Evolutionary conservation across 1,140 invertebrate species (phyloP), one percentile per base, ranked within the genome.

Genomic region (Diabrotica virgifera): DNA sequence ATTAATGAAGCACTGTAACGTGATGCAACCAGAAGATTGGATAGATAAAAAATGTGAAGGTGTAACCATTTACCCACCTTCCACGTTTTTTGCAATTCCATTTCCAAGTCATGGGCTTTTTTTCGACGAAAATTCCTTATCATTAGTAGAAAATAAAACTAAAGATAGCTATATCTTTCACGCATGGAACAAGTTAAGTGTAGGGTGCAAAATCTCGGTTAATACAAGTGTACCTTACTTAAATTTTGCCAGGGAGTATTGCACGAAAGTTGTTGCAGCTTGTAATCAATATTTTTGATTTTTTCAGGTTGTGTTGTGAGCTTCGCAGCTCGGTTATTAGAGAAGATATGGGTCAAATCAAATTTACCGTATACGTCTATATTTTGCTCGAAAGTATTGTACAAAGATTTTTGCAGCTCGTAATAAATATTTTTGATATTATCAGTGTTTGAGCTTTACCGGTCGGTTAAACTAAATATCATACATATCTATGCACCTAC

Each of bases 161-260:
- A 76, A 81, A 52, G 76, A 85, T 8, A 85, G 87, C 2, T 80
- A 82, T 65, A 80, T 82, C 0, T 85, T 89, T 59, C 88, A 90
- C 65, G 86, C 90, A 0, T 90, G 88, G 88, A 90, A 90, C 70
- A 86, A 85, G 51, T 82, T 86, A 46, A 88, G 86, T 57, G 79
- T 74, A 10, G 66, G 77, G 0, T 71, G 76, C 50, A 76, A 70
- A 14, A 76, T 89, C 12, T 71, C 72, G 10, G 77, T 84, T 0
- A 77, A 80, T 10, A 81, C 81, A 36, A 61, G 68, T 52, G 82
- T 81, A 38, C 82, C 86, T 3, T 89, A 89, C 64, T 80, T 80
- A 6, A 65, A 80, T 36, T 80, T 86, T 36, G 86, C 87, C 3
- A 79, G 81, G 60, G 80, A 82, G 59, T 82, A 82, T 78, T 89